These are phyloP conservation scores for Dorcus parallelipipedus DNA, from an alignment of 2,888 invertebrate genomes.

Conservation along the genomic window DNA sequence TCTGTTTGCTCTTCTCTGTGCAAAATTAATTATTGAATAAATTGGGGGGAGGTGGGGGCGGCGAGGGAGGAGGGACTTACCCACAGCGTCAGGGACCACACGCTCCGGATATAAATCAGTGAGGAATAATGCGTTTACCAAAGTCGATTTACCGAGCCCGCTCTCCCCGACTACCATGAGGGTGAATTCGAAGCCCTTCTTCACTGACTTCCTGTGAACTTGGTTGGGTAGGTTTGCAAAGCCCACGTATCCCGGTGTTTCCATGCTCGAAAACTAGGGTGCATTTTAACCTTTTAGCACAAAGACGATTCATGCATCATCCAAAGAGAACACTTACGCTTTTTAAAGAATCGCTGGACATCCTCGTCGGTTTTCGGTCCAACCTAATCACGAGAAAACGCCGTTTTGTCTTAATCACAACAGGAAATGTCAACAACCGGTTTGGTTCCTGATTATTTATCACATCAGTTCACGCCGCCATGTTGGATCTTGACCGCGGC, in stretches of 20 bases:
- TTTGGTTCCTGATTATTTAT: neutral
- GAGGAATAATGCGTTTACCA: conserved; percentile 91
- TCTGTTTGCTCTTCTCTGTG: conserved; percentile 84
- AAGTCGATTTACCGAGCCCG: conserved; percentile 91
- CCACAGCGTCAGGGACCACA: conserved; percentile 81
- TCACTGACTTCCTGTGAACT: conserved; percentile 94
- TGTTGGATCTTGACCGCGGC: conserved; percentile 10
- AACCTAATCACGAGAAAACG: neutral
- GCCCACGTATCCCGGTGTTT: conserved; percentile 86
- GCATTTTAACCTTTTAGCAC: neutral
- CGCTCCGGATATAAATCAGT: conserved; percentile 94
- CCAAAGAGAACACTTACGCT: conserved; percentile 49
- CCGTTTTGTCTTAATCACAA: conserved; percentile 2
- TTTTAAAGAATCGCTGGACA: conserved; percentile 57
- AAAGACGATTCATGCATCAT: conserved; percentile 11
- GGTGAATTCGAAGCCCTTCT: conserved; percentile 97
- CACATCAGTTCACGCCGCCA: conserved; percentile 6
- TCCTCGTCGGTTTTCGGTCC: conserved; percentile 33
- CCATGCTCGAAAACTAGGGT: conserved; percentile 75
- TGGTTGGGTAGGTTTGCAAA: conserved; percentile 96
- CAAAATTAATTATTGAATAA: conserved; percentile 2
- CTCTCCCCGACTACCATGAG: conserved; percentile 86
- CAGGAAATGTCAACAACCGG: neutral
- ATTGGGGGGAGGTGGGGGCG: neutral
- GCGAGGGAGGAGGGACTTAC: conserved; percentile 55